Conservation (phyloP, 2,797 vertebrate species). For the Chelon labrosus region DNA sequence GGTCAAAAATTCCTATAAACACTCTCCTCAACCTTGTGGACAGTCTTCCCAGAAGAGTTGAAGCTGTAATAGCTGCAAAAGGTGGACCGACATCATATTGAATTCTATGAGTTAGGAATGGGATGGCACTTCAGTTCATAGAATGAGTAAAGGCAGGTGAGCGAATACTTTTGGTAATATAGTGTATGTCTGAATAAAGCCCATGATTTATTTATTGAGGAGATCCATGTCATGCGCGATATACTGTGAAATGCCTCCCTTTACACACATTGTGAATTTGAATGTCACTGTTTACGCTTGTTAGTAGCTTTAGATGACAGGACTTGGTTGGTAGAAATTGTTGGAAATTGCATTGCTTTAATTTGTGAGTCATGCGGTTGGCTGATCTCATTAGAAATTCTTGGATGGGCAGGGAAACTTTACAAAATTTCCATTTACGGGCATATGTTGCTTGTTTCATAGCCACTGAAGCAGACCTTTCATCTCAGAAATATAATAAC, state of each 20-base stretch:
- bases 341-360: background rate
- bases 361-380: background rate
- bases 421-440: background rate
- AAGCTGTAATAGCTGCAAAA: no score
- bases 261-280: background rate
- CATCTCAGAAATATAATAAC: background rate
- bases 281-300: background rate
- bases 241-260: background rate
- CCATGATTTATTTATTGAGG: background rate
- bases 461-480: background rate
- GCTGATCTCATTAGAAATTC: background rate
- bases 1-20: no score
- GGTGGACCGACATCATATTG: no score
- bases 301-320: background rate
- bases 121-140: no score
- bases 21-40: no score
- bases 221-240: background rate
- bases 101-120: no score
- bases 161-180: no score
- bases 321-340: background rate
- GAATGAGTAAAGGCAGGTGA: no score
- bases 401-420: background rate
- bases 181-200: background rate
- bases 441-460: background rate
- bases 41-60: no score